These are phyloP conservation scores for Lineus longissimus DNA, from an alignment of 1,140 invertebrate genomes.

Conservation along the genomic window DNA sequence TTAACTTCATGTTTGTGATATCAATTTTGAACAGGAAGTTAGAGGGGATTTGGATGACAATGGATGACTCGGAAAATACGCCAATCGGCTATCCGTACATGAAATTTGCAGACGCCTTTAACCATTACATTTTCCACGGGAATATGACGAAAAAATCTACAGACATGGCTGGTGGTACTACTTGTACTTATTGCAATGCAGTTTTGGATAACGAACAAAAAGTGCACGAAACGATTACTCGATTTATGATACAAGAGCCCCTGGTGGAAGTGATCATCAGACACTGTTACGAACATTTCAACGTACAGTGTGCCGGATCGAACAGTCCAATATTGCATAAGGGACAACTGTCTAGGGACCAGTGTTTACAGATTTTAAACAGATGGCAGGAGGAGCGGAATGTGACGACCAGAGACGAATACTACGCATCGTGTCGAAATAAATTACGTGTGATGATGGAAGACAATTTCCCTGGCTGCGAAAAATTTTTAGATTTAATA, in stretches of 20 bases:
- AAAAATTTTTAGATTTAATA: slow-evolving; percentile 9
- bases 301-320: not conserved
- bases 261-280: slow-evolving; percentile 1
- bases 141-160: not conserved
- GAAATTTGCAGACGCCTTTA: slow-evolving; percentile 1
- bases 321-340: slow-evolving; percentile 4
- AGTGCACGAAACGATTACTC: not conserved
- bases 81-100: slow-evolving; percentile 1
- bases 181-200: slow-evolving; percentile 1
- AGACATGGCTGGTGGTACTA: slow-evolving; percentile 3
- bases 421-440: not conserved
- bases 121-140: slow-evolving; percentile 6
- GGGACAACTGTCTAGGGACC: slow-evolving; percentile 1
- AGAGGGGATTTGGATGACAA: not conserved
- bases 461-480: slow-evolving; percentile 1
- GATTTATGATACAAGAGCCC: slow-evolving; percentile 6
- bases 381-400: not conserved
- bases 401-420: not conserved
- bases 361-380: not conserved
- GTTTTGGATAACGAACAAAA: slow-evolving; percentile 5
- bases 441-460: not conserved
- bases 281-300: slow-evolving; percentile 6
- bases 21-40: not conserved
- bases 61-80: not conserved
- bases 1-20: not conserved